Base-by-base conservation (phyloP, 1,140 invertebrate genomes). In the Zaprionus inermis region DNA sequence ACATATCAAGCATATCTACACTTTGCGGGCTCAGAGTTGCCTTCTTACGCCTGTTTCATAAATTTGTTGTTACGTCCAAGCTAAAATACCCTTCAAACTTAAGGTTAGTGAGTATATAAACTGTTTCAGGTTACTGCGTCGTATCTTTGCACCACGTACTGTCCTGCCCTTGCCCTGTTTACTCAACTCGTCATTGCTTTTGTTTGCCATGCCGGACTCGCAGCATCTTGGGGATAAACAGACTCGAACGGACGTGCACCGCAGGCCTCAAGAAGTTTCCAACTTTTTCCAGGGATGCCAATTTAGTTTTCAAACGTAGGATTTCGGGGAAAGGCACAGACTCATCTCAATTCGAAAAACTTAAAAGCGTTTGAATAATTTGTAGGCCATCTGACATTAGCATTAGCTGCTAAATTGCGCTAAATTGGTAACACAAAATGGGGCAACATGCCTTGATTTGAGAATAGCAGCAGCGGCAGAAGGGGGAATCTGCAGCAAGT, bases 311-410 rank as follows among this genome's bases (percentile, higher is more conserved):
- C 6, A 1, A 5, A 3, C 7, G 1, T n/a, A 18, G 16, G 3
- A 9, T 4, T 20, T n/a, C n/a, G n/a, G 44, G 18, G 36, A 12
- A 32, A 7, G 30, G 30, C 1, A 5, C 7, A n/a, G 36, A n/a
- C 36, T 14, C 36, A 38, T 14, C 36, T 38, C 69, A 46, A 20
- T 57, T 10, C 22, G 10, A n/a, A 59, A n/a, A 55, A 52, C 65
- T 61, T 52, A 52, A 79, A 76, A 52, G 41, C 41, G 24, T 70
- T 41, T 65, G 22, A 79, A 67, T 78, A 20, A 55, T 41, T 55
- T 41, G 49, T 55, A 38, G 7, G 32, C n/a, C 61, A 32, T 49
- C 16, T 18, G 28, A 1, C 32, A 54, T 64, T 64, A 61, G 34
- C 59, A 32, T 32, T 3, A 7, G n/a, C 3, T 46, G 44, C 7